Evolutionary conservation across 2,113 vertebrate species (phyloP).

Genomic region (Tympanuchus pallidicinctus): DNA sequence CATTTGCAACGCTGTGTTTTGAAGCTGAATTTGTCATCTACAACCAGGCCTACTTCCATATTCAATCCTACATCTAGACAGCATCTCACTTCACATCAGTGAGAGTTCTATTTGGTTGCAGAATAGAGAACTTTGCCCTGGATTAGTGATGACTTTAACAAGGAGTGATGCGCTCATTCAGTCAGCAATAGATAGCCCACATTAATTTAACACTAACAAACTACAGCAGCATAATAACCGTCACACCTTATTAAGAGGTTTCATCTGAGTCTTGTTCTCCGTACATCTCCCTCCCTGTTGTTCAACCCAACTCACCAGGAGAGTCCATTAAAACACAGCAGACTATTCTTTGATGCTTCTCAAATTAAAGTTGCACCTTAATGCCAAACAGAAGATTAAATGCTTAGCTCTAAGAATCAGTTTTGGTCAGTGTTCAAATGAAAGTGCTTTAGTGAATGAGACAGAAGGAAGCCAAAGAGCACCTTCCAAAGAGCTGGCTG

Average conservation of each 20-base stretch:
- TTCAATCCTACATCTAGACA: not conserved
- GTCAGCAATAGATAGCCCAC: not conserved
- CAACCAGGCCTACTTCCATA: not conserved
- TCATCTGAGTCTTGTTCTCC: not conserved
- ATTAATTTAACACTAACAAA: slow-evolving; percentile 22
- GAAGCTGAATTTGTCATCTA: not conserved
- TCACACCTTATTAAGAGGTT: not conserved
- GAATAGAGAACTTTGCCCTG: not conserved
- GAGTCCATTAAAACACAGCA: not conserved
- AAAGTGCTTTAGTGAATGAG: slow-evolving; percentile 33
- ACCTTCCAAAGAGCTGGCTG: not conserved
- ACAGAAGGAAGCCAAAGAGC: not conserved
- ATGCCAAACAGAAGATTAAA: slow-evolving; percentile 18
- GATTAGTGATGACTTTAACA: not conserved
- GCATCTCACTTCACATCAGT: not conserved
- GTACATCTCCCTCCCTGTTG: not conserved
- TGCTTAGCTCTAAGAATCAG: not conserved
- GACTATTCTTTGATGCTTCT: not conserved
- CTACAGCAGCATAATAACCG: not conserved
- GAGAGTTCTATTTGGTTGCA: not conserved
- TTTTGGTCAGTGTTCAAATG: not conserved
- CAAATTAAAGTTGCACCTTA: not conserved
- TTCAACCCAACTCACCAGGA: not conserved
- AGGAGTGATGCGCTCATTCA: not conserved
- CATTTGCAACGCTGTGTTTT: not conserved